phyloP scores from a whole-genome alignment of 2,113 vertebrate species.

The Bambusicola thoracicus region DNA sequence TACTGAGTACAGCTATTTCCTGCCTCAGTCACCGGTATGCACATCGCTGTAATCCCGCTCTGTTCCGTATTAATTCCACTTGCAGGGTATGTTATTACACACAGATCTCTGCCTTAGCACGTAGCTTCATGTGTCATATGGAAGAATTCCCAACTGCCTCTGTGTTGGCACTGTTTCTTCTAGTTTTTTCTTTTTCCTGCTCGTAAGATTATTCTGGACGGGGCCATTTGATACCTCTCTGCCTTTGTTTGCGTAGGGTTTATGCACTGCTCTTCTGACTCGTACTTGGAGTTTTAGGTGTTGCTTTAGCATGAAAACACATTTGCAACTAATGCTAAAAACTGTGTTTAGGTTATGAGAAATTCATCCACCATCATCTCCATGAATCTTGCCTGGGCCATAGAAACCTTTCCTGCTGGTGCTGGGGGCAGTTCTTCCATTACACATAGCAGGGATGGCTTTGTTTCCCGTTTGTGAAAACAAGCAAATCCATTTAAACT shows the following conservation, averaged over 20 bases:
- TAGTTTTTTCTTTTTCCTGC: neutral
- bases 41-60: neutral
- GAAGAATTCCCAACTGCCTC: neutral
- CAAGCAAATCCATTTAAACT: neutral
- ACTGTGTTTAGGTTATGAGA: neutral
- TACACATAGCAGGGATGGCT: neutral
- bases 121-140: neutral
- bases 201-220: neutral
- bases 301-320: neutral
- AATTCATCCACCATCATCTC: neutral
- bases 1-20: neutral
- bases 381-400: neutral
- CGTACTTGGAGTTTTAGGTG: neutral
- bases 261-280: neutral
- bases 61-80: neutral
- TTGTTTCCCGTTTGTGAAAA: neutral
- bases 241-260: neutral
- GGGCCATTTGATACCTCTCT: neutral
- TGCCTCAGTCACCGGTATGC: neutral
- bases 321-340: neutral
- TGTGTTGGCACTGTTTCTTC: neutral
- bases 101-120: neutral
- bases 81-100: neutral
- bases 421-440: neutral
- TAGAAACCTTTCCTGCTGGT: neutral